Percentiles rank a stretch among this genome's conserved stretches.
Evolutionary conservation across 2,888 invertebrate species (phyloP).

Genomic region (Malthinus seriepunctatus): DNA sequence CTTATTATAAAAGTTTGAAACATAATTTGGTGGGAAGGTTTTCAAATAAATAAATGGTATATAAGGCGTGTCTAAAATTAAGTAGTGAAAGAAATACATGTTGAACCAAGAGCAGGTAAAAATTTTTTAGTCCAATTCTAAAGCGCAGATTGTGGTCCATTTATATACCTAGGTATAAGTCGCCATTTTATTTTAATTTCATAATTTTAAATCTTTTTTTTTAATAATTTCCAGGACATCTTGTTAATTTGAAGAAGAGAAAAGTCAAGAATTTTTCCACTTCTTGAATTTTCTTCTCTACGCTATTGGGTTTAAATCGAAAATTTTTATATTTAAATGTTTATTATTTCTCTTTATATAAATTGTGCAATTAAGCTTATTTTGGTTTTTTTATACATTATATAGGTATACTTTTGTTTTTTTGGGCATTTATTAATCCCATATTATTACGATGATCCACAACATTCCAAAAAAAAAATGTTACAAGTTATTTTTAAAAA

Average conservation of each 20-base stretch:
- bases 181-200: conserved; percentile 1
- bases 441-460: not conserved
- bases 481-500: conserved; percentile 41
- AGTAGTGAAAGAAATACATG: not conserved
- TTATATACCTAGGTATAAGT: not conserved
- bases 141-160: not conserved
- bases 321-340: too few relatives aligned
- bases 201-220: not conserved
- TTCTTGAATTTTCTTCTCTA: conserved; percentile 17
- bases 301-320: conserved; percentile 6
- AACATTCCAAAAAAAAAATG: conserved; percentile 48
- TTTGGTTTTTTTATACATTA: not conserved
- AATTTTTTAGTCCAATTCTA: not conserved
- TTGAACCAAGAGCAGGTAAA: conserved; percentile 1
- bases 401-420: not conserved
- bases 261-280: conserved; percentile 12
- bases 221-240: too few relatives aligned
- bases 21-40: conserved; percentile 6
- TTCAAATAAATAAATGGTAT: conserved; percentile 3
- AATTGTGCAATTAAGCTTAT: too few relatives aligned
- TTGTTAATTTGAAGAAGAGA: conserved; percentile 8
- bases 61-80: conserved; percentile 4
- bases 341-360: too few relatives aligned
- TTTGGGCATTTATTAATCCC: conserved; percentile 19
- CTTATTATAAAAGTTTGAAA: not conserved